Evolutionary conservation across 2,113 vertebrate species (phyloP), one percentile per base, ranked within the genome.

Genomic region (Thinocorus orbignyianus): DNA sequence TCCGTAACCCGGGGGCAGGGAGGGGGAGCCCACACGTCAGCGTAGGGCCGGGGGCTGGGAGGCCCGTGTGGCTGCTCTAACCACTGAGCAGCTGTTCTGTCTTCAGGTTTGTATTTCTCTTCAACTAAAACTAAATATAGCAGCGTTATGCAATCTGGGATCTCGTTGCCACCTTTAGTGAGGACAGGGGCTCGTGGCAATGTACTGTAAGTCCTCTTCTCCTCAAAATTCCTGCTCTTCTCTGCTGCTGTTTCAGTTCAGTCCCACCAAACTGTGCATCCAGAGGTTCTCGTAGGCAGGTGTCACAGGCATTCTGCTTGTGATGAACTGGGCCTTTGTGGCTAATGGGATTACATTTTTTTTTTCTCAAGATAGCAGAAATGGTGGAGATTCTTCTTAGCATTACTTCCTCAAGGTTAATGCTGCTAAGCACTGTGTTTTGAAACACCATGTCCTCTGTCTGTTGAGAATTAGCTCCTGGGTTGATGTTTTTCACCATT

Each of bases 101-200:
- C 77, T 69, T 72, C 80, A 80, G 82, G 73, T 88, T 70, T 72
- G 48, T 80, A 54, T 78, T 91, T 86, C 70, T 62, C 54, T 78
- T 64, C 81, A 81, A 22, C 54, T 66, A 46, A 60, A 68, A 37
- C 41, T 91, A 62, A 90, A 42, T 31, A 66, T 18, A 90, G 93
- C 88, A 95, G 82, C 95, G 72, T 92, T 88, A 51, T 86, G 84
- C 93, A 93, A 58, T 48, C 85, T 91, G 66, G 90, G 93, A 76
- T 41, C 18, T 61, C 14, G 11, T 73, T 92, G 76, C 60, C 84
- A 73, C 90, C 85, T 70, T 88, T 51, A n/a, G 0, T 41, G 93
- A 88, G 82, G 78, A 64, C 69, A 94, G 71, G 90, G 90, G 37
- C 83, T 74, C 74, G 23, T 44, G 54, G 86, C 79, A 54, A 54